Evolutionary conservation across 92 coral and sea anemone genomes (phyloP), one percentile per base, ranked within the genome.

Genomic region (Epizoanthus fatuus): DNA sequence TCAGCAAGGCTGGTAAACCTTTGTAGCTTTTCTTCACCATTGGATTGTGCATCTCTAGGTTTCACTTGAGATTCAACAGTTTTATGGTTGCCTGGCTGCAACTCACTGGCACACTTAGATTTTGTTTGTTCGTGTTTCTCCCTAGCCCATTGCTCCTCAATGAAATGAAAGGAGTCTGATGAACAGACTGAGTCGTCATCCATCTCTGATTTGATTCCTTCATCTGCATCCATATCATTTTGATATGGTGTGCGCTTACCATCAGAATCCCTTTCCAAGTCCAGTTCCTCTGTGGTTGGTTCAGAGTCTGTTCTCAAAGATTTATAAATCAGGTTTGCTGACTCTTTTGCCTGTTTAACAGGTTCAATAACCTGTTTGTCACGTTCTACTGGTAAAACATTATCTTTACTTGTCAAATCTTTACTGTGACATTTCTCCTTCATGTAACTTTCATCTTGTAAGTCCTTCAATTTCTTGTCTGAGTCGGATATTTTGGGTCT

Each of bases 221-320:
- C 75, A 73, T 60, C 84, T 19, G 75, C 67, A 42, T 53, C 49
- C 54, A 54, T 63, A 32, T 84, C 84, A 32, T 80, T 86, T 54
- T 77, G 90, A 37, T 82, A 63, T 16, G 90, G 86, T 7, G 96
- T 80, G 62, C 8, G 38, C 7, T 58, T 38, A 63, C 81, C 81
- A 15, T 76, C 79, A 11, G 74, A 25, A 39, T 57, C 79, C 59
- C 54, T 55, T 32, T 40, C 29, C 65, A 16, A 22, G 55, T 79
- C 80, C 13, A 11, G 11, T 42, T 47, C 52, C 7, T 7, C 40
- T 47, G n/a, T 17, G 11, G 38, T 54, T 73, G n/a, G 52, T 16
- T 14, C 40, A 7, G 25, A 15, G 78, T 8, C 56, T 20, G 37
- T 17, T 45, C 40, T 29, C 2, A 9, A 9, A 25, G 14, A 14